Evolutionary conservation across 64 coral and sea anemone species (phyloP).

Genomic region (Stichodactyla helianthus): DNA sequence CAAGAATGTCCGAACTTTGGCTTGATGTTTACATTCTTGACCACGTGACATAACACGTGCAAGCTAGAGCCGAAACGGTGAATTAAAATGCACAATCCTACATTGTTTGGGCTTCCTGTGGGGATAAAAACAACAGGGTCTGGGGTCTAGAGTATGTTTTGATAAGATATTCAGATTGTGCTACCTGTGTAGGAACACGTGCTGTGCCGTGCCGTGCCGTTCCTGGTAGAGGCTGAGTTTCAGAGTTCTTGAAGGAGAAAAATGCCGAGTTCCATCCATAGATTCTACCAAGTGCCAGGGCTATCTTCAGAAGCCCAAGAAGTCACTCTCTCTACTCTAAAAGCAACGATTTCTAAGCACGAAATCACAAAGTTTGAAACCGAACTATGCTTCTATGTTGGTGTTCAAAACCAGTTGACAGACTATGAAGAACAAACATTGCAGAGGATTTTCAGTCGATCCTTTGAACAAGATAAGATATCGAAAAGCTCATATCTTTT

Average conservation of each 20-base stretch:
- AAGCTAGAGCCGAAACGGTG: too few species aligned
- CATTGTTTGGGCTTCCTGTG: too few species aligned
- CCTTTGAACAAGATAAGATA: conserved; percentile 78
- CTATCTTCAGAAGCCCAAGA: conserved; percentile 59
- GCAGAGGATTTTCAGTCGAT: conserved; percentile 60
- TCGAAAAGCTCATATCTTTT: conserved; percentile 43
- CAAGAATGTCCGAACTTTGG: too few species aligned
- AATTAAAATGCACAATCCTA: too few species aligned
- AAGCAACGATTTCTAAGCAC: conserved; percentile 16
- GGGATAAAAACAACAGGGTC: too few species aligned
- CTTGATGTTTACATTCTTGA: too few species aligned
- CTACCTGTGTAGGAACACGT: background rate
- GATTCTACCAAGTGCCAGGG: conserved; percentile 70
- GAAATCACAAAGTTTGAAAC: conserved; percentile 47
- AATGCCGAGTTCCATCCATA: conserved; percentile 47
- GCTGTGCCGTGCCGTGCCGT: background rate
- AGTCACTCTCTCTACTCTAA: conserved; percentile 50
- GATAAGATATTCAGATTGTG: background rate
- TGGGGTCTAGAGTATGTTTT: too few species aligned
- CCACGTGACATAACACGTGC: too few species aligned
- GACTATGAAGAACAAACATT: conserved; percentile 28
- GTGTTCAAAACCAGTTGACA: conserved; percentile 33
- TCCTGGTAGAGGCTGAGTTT: background rate
- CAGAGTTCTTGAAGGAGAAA: background rate
- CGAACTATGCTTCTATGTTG: conserved; percentile 77